A percentile compares a stretch with the other conserved stretches of the same genome.
Conservation (phyloP, 2,888 invertebrate species). For the Carabus problematicus region DNA sequence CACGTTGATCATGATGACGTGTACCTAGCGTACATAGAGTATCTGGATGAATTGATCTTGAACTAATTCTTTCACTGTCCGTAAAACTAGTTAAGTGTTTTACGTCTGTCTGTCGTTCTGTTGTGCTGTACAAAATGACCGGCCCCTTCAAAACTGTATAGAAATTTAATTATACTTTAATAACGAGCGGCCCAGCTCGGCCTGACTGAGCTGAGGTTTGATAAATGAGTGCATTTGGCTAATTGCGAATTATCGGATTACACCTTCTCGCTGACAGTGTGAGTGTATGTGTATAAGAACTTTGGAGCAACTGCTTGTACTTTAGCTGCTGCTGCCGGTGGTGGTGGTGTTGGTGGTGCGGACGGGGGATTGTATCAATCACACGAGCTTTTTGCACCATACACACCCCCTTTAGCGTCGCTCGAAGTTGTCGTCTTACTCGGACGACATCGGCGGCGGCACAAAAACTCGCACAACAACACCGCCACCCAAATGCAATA, state of each 20-base stretch:
- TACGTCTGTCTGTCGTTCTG: neutral
- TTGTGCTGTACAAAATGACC: slow-evolving; percentile 40
- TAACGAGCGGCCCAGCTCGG: slow-evolving; percentile 50
- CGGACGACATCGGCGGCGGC: slow-evolving; percentile 19
- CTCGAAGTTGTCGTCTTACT: slow-evolving; percentile 38
- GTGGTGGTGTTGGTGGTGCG: slow-evolving; percentile 33
- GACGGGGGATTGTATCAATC: slow-evolving; percentile 42
- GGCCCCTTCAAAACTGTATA: slow-evolving; percentile 56
- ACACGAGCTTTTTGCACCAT: slow-evolving; percentile 43
- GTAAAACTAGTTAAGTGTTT: neutral
- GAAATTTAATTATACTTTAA: slow-evolving; percentile 59
- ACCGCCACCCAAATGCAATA: slow-evolving; percentile 57
- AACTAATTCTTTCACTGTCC: slow-evolving; percentile 1
- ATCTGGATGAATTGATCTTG: neutral
- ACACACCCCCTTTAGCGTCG: slow-evolving; percentile 24
- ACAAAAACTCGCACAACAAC: slow-evolving; percentile 54
- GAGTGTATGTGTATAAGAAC: no score
- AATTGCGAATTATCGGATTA: slow-evolving; percentile 59
- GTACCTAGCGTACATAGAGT: neutral
- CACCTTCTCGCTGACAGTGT: no score
- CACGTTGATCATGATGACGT: slow-evolving; percentile 7
- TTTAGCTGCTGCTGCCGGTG: slow-evolving; percentile 44
- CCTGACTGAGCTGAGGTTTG: slow-evolving; percentile 50
- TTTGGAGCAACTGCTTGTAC: neutral
- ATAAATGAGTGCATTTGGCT: slow-evolving; percentile 60